Evolutionary conservation across 64 coral and sea anemone genomes (phyloP).

Genomic region (Pocillopora verrucosa): DNA sequence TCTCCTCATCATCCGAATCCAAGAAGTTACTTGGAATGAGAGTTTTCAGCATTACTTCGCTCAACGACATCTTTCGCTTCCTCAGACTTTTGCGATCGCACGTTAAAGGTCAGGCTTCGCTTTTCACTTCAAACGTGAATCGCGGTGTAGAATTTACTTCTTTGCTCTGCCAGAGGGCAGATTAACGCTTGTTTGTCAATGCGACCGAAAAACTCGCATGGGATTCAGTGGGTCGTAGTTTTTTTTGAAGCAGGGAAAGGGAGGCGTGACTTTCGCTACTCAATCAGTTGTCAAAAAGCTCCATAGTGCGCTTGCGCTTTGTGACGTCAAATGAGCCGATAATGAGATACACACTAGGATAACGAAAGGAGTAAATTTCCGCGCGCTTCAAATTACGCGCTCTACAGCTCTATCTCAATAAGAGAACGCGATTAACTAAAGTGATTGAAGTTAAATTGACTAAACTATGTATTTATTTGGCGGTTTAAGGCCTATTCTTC

Average conservation of each 20-base stretch:
- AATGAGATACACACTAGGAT: slow-evolving; percentile 23
- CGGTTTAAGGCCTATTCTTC: background rate
- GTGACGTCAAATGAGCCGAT: slow-evolving; percentile 38
- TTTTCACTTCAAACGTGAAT: slow-evolving; percentile 45
- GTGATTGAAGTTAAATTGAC: background rate
- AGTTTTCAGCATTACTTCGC: slow-evolving; percentile 99
- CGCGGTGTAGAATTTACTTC: slow-evolving; percentile 71
- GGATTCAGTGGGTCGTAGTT: slow-evolving; percentile 42
- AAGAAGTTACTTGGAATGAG: slow-evolving; percentile 99
- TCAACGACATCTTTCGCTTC: slow-evolving; percentile 85
- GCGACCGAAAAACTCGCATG: slow-evolving; percentile 73
- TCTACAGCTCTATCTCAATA: background rate
- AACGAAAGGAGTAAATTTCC: slow-evolving; percentile 11
- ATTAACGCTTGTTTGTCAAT: slow-evolving; percentile 64
- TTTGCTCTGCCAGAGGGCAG: slow-evolving; percentile 64
- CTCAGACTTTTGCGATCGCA: slow-evolving; percentile 21
- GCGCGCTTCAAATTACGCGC: background rate
- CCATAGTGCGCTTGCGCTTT: slow-evolving; percentile 34
- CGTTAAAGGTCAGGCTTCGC: slow-evolving; percentile 57
- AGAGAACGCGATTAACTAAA: background rate
- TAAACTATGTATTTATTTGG: background rate
- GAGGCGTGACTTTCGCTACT: slow-evolving; percentile 72
- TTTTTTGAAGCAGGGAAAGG: slow-evolving; percentile 34
- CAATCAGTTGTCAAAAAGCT: slow-evolving; percentile 62
- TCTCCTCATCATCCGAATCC: slow-evolving; percentile 99